These are phyloP conservation scores for Pangasianodon hypophthalmus DNA, from an alignment of 2,113 vertebrate species.

Conservation along the genomic window DNA sequence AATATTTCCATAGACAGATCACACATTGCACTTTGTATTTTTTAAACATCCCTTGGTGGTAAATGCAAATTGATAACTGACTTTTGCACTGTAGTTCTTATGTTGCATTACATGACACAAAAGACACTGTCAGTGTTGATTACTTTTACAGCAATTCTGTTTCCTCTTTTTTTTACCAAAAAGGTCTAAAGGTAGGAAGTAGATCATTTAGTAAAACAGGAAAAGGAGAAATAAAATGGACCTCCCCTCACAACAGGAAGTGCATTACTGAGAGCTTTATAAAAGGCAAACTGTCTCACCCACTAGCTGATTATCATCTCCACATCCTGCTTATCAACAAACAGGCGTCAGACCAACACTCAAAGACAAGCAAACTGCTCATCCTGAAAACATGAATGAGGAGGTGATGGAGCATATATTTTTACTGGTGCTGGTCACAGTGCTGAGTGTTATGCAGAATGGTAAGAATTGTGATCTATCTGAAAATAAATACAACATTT, in stretches of 20 bases:
- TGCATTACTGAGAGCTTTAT: background rate
- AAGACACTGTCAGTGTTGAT: too few relatives aligned
- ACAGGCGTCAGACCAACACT: background rate
- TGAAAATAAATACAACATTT: background rate
- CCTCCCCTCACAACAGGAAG: constrained; percentile 33
- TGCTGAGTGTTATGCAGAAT: constrained; percentile 88
- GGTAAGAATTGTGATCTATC: constrained; percentile 65
- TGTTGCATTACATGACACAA: too few relatives aligned
- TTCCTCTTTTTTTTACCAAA: too few relatives aligned
- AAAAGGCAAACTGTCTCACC: background rate
- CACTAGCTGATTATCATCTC: background rate
- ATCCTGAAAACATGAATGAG: constrained; percentile 74
- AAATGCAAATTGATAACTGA: too few relatives aligned
- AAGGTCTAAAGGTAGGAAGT: background rate
- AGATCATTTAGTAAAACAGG: background rate
- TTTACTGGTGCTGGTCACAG: constrained; percentile 83
- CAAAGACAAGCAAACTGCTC: background rate
- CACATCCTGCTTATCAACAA: background rate
- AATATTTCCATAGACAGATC: too few relatives aligned
- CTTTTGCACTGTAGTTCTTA: too few relatives aligned
- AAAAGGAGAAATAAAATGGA: background rate
- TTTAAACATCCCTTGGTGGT: too few relatives aligned
- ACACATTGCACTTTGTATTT: too few relatives aligned
- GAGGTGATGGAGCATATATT: constrained; percentile 80
- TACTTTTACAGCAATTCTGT: too few relatives aligned